These are phyloP conservation scores for Anodontia alba DNA, from an alignment of 2,888 invertebrate species.

Conservation along the genomic window DNA sequence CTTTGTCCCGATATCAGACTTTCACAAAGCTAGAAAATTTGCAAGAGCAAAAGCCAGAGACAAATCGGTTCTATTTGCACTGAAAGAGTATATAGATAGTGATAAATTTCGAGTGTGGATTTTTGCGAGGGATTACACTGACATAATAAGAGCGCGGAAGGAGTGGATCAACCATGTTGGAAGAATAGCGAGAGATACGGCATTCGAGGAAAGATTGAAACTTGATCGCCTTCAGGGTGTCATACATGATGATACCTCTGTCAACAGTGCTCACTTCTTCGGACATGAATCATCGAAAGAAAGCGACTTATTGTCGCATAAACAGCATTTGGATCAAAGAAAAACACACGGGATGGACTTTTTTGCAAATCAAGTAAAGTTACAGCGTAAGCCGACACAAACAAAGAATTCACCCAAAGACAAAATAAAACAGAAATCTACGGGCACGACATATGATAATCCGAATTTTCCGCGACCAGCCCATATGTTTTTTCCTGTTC, in stretches of 20 bases:
- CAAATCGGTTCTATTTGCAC: constrained; percentile 48
- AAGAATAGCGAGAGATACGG: constrained; percentile 46
- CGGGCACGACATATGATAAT: constrained; percentile 32
- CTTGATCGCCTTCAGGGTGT: background rate
- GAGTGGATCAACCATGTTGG: constrained; percentile 58
- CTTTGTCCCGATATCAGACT: constrained; percentile 53
- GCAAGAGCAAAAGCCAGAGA: constrained; percentile 45
- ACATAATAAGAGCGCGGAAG: constrained; percentile 44
- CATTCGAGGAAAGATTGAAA: constrained; percentile 25
- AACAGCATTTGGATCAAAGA: background rate
- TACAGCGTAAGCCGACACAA: background rate
- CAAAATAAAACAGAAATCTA: background rate
- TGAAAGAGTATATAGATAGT: constrained; percentile 48
- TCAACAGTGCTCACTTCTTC: constrained; percentile 42
- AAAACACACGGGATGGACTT: background rate
- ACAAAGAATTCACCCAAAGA: background rate
- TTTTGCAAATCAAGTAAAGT: background rate
- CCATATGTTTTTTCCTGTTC: constrained; percentile 51
- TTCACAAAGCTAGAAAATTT: constrained; percentile 49
- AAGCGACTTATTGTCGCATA: constrained; percentile 9
- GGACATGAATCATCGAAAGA: constrained; percentile 40
- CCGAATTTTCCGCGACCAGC: constrained; percentile 50
- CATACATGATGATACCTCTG: constrained; percentile 6
- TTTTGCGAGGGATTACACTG: constrained; percentile 49
- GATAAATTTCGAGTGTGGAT: constrained; percentile 55